phyloP scores from a whole-genome alignment of 2,797 vertebrate species.

The Linurgus olivaceus region DNA sequence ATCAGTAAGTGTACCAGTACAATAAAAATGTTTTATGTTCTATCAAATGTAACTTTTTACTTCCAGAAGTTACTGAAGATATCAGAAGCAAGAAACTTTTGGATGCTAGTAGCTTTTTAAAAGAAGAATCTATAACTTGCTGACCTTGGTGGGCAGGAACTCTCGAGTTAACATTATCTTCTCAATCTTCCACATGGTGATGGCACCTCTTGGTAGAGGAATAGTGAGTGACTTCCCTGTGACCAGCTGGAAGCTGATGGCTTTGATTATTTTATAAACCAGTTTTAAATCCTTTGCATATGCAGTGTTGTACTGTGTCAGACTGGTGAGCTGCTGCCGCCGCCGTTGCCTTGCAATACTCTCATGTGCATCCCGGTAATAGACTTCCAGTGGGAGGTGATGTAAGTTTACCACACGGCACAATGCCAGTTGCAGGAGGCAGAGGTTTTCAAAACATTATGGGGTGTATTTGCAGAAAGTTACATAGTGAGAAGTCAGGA shows the following conservation, averaged over 20 bases:
- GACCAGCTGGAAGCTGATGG: not conserved
- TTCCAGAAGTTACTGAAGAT: not conserved
- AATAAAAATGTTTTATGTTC: not conserved
- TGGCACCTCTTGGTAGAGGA: not conserved
- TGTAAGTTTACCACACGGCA: not conserved
- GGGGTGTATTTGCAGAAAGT: not conserved
- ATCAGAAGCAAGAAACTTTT: not conserved
- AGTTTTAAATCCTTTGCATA: not conserved
- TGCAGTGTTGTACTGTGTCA: not conserved
- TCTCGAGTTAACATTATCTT: not conserved
- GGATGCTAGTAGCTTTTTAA: not conserved
- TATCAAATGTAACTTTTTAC: not conserved
- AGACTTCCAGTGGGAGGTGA: not conserved
- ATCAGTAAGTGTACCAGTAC: not conserved
- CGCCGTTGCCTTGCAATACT: accelerated
- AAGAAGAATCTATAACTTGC: not conserved
- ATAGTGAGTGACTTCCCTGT: not conserved
- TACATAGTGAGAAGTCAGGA: not conserved
- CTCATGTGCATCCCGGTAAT: not conserved
- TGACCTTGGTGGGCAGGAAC: not conserved
- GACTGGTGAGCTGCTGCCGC: not conserved
- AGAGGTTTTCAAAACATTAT: not conserved
- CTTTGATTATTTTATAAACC: not conserved
- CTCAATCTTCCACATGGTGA: not conserved
- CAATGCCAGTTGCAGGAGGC: not conserved